Percentiles rank a stretch among this genome's conserved stretches.
phyloP scores from a whole-genome alignment of 2,797 vertebrate genomes.

The Melanotaenia pygmaea region DNA sequence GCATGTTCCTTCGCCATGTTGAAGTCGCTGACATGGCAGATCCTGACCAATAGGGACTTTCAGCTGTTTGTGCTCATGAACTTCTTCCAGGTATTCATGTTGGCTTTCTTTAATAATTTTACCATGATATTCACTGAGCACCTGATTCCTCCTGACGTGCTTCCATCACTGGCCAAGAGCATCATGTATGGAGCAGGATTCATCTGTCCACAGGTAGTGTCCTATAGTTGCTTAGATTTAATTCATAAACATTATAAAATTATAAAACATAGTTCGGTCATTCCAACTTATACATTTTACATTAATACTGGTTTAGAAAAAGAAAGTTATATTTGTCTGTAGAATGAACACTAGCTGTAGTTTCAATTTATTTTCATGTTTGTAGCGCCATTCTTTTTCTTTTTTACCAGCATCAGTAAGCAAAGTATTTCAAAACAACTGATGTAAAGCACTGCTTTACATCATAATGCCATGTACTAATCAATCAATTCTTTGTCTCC shows the following conservation, averaged over 20 bases:
- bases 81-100: slow-evolving; percentile 92
- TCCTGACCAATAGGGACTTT: slow-evolving; percentile 88
- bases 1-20: slow-evolving; percentile 78
- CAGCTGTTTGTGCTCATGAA: slow-evolving; percentile 89
- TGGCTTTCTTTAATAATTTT: slow-evolving; percentile 91
- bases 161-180: slow-evolving; percentile 86
- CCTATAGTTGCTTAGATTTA: neutral
- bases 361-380: neutral
- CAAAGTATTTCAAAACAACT: no score
- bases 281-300: neutral
- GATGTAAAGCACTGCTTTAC: no score
- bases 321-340: neutral
- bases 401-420: no score
- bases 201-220: slow-evolving; percentile 91
- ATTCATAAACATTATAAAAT: neutral
- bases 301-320: neutral
- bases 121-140: slow-evolving; percentile 91
- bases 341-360: neutral
- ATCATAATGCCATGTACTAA: neutral
- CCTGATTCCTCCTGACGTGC: slow-evolving; percentile 86
- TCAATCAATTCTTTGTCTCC: slow-evolving; percentile 5
- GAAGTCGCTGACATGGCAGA: slow-evolving; percentile 83
- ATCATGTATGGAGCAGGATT: slow-evolving; percentile 92
- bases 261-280: neutral
- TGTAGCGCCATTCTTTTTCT: neutral